A percentile compares a stretch with the other conserved stretches of the same genome.
These are phyloP conservation scores for Lottia gigantea DNA, from an alignment of 2,888 invertebrate species.

Conservation along the genomic window DNA sequence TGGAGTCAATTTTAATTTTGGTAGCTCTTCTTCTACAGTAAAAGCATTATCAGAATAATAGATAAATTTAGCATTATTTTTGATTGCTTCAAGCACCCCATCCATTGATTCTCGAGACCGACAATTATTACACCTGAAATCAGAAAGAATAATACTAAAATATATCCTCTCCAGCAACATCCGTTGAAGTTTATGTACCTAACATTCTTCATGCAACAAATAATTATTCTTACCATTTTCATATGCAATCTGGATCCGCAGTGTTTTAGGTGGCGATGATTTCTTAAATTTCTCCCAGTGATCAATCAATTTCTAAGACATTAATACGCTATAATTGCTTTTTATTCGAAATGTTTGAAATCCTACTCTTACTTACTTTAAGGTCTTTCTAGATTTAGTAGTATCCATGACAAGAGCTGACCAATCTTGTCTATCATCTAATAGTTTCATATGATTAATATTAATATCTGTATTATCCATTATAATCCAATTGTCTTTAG, in stretches of 20 bases:
- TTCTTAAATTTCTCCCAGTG: too few species aligned
- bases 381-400: not conserved
- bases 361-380: not conserved
- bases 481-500: conserved; percentile 15
- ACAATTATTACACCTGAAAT: not conserved
- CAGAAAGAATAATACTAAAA: too few species aligned
- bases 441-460: not conserved
- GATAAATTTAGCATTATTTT: conserved; percentile 1
- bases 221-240: too few species aligned
- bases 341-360: too few species aligned
- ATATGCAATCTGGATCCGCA: too few species aligned
- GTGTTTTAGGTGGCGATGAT: too few species aligned
- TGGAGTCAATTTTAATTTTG: not conserved
- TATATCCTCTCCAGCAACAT: too few species aligned
- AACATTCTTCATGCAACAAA: too few species aligned
- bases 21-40: not conserved
- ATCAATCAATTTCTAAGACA: too few species aligned
- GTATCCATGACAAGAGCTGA: not conserved
- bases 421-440: conserved; percentile 12
- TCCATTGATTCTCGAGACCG: not conserved
- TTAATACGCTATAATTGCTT: too few species aligned
- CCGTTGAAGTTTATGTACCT: too few species aligned
- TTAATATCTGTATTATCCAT: conserved; percentile 13
- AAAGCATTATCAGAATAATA: not conserved
- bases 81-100: not conserved